Conservation (phyloP, 2,888 invertebrate species). For the Gandaritis pyraliata region DNA sequence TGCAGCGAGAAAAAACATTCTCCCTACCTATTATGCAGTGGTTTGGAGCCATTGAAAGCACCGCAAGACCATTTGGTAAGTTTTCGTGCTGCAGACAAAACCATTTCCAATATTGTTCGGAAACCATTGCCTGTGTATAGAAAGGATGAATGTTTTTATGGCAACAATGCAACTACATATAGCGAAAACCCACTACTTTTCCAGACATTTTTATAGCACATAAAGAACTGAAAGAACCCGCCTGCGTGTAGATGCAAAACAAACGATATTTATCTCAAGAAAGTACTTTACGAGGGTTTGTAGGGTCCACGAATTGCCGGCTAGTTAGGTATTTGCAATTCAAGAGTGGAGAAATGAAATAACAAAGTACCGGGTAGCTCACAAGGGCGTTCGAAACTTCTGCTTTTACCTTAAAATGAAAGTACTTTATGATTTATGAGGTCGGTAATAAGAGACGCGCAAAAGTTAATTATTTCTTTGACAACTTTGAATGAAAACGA, state of each 20-base stretch:
- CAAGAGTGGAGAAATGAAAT: constrained; percentile 5
- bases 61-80: neutral
- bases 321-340: constrained; percentile 12
- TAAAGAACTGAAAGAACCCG: constrained; percentile 32
- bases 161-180: constrained; percentile 34
- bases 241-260: constrained; percentile 25
- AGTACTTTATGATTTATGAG: constrained; percentile 5
- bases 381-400: neutral
- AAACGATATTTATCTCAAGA: constrained; percentile 18
- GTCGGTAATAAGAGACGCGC: constrained; percentile 1
- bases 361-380: constrained; percentile 1
- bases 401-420: constrained; percentile 8
- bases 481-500: neutral
- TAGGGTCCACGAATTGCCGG: constrained; percentile 11
- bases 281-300: constrained; percentile 15
- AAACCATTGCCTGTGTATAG: constrained; percentile 20
- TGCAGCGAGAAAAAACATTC: too few relatives aligned
- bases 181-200: constrained; percentile 29
- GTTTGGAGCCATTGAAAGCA: neutral
- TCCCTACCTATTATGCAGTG: neutral
- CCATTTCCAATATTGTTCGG: constrained; percentile 29
- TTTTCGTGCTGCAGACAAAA: constrained; percentile 22
- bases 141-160: constrained; percentile 27
- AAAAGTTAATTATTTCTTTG: constrained; percentile 5
- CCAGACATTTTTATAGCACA: constrained; percentile 41